Conservation (phyloP, 1,140 invertebrate genomes). For the Homarus americanus region DNA sequence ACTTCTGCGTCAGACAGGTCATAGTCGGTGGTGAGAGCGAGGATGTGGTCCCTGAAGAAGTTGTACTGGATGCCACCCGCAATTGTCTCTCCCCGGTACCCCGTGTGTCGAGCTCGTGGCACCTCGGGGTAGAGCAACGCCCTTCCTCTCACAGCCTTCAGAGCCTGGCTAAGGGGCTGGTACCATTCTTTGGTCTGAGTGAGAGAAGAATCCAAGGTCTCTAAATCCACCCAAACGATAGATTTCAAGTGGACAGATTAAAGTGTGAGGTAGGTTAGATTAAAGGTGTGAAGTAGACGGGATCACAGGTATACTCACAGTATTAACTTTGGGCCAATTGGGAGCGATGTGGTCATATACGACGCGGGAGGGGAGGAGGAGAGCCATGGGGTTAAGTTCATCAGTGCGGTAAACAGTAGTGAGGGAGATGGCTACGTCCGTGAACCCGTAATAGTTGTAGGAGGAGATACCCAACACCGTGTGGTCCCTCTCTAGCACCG, state of each 20-base stretch:
- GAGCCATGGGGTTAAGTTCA: slow-evolving; percentile 50
- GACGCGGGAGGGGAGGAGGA: slow-evolving; percentile 45
- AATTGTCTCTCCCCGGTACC: slow-evolving; percentile 33
- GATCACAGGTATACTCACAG: slow-evolving; percentile 23
- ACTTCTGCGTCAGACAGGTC: slow-evolving; percentile 9
- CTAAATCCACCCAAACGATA: too few species aligned
- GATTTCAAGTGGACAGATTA: too few species aligned
- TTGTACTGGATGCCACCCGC: slow-evolving; percentile 46
- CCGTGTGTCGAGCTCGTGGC: slow-evolving; percentile 34
- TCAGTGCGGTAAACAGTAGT: slow-evolving; percentile 64
- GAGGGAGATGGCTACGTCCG: slow-evolving; percentile 59
- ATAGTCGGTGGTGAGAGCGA: slow-evolving; percentile 58
- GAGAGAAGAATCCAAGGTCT: neutral
- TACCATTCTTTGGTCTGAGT: slow-evolving; percentile 51
- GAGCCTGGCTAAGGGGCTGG: neutral
- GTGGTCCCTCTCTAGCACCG: slow-evolving; percentile 66
- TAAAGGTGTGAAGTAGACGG: neutral
- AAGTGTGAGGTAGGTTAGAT: neutral
- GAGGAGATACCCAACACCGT: slow-evolving; percentile 55
- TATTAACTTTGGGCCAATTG: slow-evolving; percentile 39
- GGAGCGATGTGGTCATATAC: slow-evolving; percentile 59
- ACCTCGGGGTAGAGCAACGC: slow-evolving; percentile 57
- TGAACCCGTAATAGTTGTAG: slow-evolving; percentile 70
- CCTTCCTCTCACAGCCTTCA: neutral
- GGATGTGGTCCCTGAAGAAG: slow-evolving; percentile 57